Percentiles rank a stretch among this genome's conserved stretches.
phyloP scores from a whole-genome alignment of 2,888 invertebrate genomes.

The Pristionchus exspectatus region DNA sequence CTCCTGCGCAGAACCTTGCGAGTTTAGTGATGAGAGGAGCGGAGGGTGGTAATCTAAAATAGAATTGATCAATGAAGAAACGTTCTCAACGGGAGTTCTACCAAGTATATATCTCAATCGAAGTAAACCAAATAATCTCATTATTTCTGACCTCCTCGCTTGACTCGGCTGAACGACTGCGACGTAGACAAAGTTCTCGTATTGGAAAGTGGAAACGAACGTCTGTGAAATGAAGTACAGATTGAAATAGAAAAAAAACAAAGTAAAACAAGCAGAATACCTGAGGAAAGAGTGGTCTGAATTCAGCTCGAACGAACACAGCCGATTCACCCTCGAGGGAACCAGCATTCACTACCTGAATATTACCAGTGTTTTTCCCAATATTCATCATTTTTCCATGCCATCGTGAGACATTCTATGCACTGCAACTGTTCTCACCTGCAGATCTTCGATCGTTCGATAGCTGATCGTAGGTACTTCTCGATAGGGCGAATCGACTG shows the following conservation, averaged over 20 bases:
- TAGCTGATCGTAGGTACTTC: constrained; percentile 61
- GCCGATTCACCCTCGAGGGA: constrained; percentile 75
- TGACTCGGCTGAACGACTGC: constrained; percentile 78
- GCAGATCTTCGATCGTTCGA: constrained; percentile 46
- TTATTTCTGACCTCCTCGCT: constrained; percentile 20
- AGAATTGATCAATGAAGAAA: constrained; percentile 44
- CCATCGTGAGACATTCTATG: not conserved
- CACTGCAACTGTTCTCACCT: not conserved
- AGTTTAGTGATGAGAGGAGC: constrained; percentile 74
- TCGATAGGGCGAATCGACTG: constrained; percentile 73
- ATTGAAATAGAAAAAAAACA: not conserved
- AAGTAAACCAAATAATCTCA: not conserved
- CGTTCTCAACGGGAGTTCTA: too few relatives aligned
- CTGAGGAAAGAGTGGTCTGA: constrained; percentile 58
- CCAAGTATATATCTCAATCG: not conserved
- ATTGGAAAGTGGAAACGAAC: constrained; percentile 80
- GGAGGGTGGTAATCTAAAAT: constrained; percentile 58
- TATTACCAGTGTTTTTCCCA: too few relatives aligned
- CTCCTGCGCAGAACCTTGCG: constrained; percentile 80
- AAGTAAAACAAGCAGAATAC: constrained; percentile 52
- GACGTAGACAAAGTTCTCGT: constrained; percentile 80
- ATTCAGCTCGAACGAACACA: constrained; percentile 73
- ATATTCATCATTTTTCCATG: too few relatives aligned
- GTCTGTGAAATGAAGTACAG: not conserved
- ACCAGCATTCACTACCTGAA: constrained; percentile 60